Conservation (phyloP, 2,113 vertebrate species). For the Lagopus leucura region DNA sequence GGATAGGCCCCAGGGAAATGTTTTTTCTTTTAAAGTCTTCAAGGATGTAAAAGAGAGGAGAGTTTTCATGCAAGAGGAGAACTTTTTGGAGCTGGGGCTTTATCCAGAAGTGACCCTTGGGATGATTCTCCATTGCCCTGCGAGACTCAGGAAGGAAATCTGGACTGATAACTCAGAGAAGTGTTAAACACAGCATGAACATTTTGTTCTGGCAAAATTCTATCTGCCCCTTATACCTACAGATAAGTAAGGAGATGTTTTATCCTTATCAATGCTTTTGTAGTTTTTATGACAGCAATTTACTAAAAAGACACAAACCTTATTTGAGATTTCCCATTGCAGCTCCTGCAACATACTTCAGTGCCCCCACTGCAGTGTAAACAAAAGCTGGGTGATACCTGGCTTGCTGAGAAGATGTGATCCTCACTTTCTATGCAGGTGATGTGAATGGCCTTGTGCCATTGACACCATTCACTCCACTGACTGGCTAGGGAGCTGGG, state of each 20-base stretch:
- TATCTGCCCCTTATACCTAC: neutral
- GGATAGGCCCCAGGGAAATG: neutral
- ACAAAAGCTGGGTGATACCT: neutral
- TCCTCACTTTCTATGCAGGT: neutral
- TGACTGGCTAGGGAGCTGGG: neutral
- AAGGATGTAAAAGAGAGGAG: neutral
- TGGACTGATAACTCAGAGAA: neutral
- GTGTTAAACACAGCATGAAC: accelerated
- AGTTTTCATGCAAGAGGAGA: neutral
- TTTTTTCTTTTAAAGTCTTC: neutral
- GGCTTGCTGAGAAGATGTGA: neutral
- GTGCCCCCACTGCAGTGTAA: neutral
- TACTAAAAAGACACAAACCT: neutral
- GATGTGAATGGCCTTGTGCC: neutral
- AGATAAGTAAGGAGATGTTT: neutral
- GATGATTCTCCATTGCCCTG: neutral
- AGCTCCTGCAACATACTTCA: neutral
- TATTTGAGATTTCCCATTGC: neutral
- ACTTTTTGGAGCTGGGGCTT: neutral
- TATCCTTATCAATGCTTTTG: neutral
- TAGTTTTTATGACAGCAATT: neutral
- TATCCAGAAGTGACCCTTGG: neutral
- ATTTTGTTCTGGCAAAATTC: neutral
- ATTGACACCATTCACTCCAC: neutral
- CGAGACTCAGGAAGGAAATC: neutral